phyloP scores from a whole-genome alignment of 23 tunicate species.

The Oikopleura vanhoeffeni region DNA sequence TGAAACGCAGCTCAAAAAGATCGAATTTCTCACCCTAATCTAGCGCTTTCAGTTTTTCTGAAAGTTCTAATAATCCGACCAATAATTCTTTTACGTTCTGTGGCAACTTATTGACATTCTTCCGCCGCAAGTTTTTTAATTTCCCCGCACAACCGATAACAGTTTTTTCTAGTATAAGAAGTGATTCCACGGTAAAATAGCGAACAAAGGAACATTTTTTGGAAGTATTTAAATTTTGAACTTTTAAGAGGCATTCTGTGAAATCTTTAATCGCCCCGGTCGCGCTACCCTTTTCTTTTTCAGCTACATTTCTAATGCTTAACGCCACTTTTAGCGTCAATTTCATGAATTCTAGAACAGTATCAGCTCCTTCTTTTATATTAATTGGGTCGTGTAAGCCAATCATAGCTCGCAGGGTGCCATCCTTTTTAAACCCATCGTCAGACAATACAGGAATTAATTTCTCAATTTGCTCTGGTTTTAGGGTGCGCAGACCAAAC shows the following conservation, averaged over 20 bases:
- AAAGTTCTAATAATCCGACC: no score
- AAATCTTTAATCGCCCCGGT: background rate
- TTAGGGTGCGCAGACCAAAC: no score
- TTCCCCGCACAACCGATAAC: background rate
- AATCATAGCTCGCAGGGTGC: background rate
- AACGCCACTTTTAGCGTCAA: background rate
- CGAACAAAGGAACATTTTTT: background rate
- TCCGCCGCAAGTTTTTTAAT: background rate
- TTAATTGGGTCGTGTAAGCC: background rate
- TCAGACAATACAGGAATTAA: no score
- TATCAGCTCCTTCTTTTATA: background rate
- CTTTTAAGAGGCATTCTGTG: background rate
- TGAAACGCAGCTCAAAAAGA: no score
- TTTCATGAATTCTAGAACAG: background rate
- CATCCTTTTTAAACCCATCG: no score
- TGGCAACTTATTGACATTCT: background rate
- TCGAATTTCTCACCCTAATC: no score
- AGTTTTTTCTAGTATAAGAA: background rate
- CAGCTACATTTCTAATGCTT: background rate
- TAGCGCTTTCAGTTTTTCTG: no score
- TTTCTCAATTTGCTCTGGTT: no score
- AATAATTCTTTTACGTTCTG: no score
- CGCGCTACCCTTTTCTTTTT: background rate
- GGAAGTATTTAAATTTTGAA: background rate
- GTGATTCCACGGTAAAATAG: background rate